Conservation (phyloP, 2,888 invertebrate genomes). For the Ptychoptera albimana region DNA sequence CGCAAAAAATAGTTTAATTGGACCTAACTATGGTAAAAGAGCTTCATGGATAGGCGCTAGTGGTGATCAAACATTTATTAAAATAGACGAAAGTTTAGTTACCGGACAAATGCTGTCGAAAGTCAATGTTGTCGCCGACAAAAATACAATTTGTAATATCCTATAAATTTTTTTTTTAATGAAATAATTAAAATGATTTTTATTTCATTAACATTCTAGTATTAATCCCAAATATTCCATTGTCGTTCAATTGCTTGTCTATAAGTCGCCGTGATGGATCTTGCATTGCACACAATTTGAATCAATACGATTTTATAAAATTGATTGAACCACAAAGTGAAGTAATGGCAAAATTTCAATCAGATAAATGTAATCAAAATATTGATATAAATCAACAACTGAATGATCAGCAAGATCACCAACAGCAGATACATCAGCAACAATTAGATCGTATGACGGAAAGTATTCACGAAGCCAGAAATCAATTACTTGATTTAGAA, state of each 20-base stretch:
- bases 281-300: conserved; percentile 69
- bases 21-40: conserved; percentile 69
- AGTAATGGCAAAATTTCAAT: conserved; percentile 19
- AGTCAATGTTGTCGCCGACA: conserved; percentile 79
- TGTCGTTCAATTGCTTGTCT: conserved; percentile 72
- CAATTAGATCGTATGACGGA: conserved; percentile 25
- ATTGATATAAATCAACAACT: conserved; percentile 15
- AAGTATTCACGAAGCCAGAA: conserved; percentile 29
- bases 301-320: conserved; percentile 72
- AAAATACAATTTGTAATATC: conserved; percentile 60
- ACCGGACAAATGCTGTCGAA: conserved; percentile 77
- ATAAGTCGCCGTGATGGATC: conserved; percentile 80
- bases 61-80: conserved; percentile 91
- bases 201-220: conserved; percentile 33
- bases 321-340: conserved; percentile 40
- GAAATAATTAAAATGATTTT: conserved; percentile 6
- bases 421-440: conserved; percentile 4
- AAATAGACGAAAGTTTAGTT: conserved; percentile 83
- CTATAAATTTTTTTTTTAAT: not conserved
- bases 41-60: conserved; percentile 91
- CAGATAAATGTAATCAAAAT: conserved; percentile 21
- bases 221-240: conserved; percentile 63
- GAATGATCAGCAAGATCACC: conserved; percentile 4
- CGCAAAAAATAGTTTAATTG: conserved; percentile 40
- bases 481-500: conserved; percentile 27